These are phyloP conservation scores for Patagioenas fasciata DNA, from an alignment of 2,113 vertebrate species.

Conservation along the genomic window DNA sequence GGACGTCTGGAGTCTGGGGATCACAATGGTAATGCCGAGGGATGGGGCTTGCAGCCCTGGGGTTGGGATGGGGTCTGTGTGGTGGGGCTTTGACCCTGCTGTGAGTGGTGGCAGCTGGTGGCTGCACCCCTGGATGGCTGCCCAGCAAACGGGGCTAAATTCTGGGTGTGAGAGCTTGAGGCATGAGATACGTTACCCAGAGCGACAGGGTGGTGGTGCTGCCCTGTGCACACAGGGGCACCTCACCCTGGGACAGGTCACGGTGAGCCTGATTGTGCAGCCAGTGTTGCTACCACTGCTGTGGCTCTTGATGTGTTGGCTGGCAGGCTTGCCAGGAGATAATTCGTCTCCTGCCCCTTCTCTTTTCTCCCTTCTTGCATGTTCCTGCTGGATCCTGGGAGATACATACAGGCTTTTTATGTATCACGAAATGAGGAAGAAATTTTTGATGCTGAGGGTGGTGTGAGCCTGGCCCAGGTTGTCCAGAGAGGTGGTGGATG, in stretches of 20 bases:
- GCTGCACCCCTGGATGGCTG: background rate
- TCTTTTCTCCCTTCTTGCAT: background rate
- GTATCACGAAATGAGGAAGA: no score
- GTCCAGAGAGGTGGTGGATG: no score
- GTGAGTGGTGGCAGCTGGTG: background rate
- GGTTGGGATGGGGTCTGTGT: background rate
- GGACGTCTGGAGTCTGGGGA: constrained; percentile 82
- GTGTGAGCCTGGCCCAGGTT: no score
- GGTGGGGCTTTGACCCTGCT: background rate
- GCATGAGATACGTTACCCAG: background rate
- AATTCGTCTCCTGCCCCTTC: background rate
- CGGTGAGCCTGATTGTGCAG: background rate
- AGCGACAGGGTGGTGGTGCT: background rate
- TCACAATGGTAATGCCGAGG: constrained; percentile 76
- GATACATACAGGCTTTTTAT: background rate
- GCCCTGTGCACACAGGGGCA: background rate
- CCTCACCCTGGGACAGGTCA: background rate
- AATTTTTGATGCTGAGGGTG: no score
- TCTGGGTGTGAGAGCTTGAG: background rate
- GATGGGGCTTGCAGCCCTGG: background rate
- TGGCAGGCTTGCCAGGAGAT: background rate
- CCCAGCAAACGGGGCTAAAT: background rate
- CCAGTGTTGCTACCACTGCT: background rate
- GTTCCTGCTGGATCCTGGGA: background rate
- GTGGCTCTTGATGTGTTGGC: accelerated